phyloP scores from a whole-genome alignment of 2,888 invertebrate genomes.

The Stenolophus ochropezus region DNA sequence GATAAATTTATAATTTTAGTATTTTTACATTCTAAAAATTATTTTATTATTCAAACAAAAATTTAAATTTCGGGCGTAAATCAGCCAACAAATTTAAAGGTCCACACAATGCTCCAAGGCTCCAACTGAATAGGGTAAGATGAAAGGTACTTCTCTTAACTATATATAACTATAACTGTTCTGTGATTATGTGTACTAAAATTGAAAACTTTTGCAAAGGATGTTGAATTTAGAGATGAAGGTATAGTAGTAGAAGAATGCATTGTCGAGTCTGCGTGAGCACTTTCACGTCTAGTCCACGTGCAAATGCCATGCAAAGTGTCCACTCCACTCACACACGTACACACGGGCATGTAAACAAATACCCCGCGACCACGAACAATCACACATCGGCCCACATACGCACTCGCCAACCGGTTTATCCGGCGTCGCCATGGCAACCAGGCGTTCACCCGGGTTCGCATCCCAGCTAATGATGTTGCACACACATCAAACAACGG shows the following conservation, averaged over 20 bases:
- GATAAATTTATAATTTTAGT: no score
- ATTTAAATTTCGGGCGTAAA: no score
- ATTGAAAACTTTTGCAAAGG: no score
- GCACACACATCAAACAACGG: slow-evolving; percentile 18
- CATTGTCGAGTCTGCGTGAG: not conserved
- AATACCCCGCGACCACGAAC: not conserved
- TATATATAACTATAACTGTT: no score
- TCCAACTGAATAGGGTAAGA: no score
- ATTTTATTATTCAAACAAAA: no score
- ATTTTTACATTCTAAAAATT: no score
- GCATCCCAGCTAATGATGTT: slow-evolving; percentile 23
- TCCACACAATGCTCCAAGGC: no score
- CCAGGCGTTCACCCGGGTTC: slow-evolving; percentile 3
- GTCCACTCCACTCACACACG: slow-evolving; percentile 5
- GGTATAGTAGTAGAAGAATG: not conserved
- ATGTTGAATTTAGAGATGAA: no score
- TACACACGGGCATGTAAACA: not conserved
- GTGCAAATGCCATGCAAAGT: not conserved
- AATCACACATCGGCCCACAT: slow-evolving; percentile 22
- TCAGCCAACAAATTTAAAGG: no score
- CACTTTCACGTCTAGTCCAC: slow-evolving; percentile 21
- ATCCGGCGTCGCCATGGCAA: not conserved
- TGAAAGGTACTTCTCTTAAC: no score
- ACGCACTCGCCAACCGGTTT: slow-evolving; percentile 19
- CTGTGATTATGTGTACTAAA: no score